A percentile compares a stretch with the other conserved stretches of the same genome.
Conservation (phyloP, 2,888 invertebrate species). For the Megalurothrips usitatus region DNA sequence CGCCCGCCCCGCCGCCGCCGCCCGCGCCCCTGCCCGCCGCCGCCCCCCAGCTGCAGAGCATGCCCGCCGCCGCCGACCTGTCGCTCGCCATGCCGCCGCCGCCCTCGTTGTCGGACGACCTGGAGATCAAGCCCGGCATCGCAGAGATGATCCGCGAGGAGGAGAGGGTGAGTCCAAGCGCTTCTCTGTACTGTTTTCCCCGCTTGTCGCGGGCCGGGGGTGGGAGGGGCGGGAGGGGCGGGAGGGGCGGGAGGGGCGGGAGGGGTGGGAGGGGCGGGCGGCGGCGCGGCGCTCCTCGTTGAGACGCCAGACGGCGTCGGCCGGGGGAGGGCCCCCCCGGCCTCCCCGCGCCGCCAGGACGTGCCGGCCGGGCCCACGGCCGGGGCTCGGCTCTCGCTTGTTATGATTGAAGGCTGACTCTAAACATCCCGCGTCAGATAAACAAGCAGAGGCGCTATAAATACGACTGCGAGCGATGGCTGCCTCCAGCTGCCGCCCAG, state of each 20-base stretch:
- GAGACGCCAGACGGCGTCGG: not conserved
- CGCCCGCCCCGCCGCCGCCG: conserved; percentile 40
- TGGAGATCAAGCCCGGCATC: conserved; percentile 91
- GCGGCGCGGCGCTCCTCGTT: not conserved
- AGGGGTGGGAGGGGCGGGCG: not conserved
- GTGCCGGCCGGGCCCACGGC: conserved; percentile 3
- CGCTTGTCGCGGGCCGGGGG: not conserved
- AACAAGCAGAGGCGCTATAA: conserved; percentile 29
- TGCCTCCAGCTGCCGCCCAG: conserved; percentile 13
- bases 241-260: no score
- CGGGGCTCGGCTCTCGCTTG: not conserved
- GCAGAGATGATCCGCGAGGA: conserved; percentile 96
- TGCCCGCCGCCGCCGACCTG: conserved; percentile 41
- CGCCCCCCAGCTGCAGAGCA: conserved; percentile 45
- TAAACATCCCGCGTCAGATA: conserved; percentile 26
- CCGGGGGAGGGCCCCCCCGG: not conserved
- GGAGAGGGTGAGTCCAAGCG: conserved; percentile 75
- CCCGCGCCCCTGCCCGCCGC: conserved; percentile 43
- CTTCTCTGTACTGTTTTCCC: conserved; percentile 28
- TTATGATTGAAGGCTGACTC: conserved; percentile 26
- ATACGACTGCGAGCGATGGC: conserved; percentile 26
- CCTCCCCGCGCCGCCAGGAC: not conserved
- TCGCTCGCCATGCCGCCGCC: conserved; percentile 38
- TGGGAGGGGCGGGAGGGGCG: no score
- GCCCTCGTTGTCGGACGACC: conserved; percentile 58